Evolutionary conservation across 2,888 invertebrate species (phyloP).

Genomic region (Hermodice carunculata): DNA sequence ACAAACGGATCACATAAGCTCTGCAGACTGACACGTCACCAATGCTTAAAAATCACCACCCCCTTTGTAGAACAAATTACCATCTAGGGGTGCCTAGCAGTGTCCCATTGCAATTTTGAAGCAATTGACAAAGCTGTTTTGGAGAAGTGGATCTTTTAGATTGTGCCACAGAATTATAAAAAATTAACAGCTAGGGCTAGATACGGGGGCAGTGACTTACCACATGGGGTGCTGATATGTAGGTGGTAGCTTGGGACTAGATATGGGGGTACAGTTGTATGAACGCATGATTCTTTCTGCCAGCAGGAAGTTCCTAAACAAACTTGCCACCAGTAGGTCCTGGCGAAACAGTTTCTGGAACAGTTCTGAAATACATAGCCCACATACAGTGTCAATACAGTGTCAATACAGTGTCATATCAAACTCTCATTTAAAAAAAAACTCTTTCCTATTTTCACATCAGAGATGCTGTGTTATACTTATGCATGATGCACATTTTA

Average conservation of each 20-base stretch:
- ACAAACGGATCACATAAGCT: too few relatives aligned
- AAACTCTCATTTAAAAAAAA: not conserved
- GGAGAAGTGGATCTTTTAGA: too few relatives aligned
- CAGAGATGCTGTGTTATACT: too few relatives aligned
- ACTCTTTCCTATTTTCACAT: not conserved
- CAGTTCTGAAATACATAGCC: constrained; percentile 76
- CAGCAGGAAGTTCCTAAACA: constrained; percentile 96
- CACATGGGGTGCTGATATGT: constrained; percentile 80
- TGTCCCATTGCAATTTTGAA: too few relatives aligned
- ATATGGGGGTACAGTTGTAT: constrained; percentile 97
- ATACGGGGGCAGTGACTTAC: constrained; percentile 70
- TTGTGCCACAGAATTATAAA: too few relatives aligned
- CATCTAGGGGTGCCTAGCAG: too few relatives aligned
- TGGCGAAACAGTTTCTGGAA: constrained; percentile 98
- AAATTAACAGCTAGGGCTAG: too few relatives aligned
- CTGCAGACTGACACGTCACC: too few relatives aligned
- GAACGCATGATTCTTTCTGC: constrained; percentile 96
- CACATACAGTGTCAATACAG: constrained; percentile 7
- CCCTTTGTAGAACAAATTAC: too few relatives aligned
- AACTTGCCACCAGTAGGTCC: constrained; percentile 96
- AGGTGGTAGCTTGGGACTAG: constrained; percentile 89
- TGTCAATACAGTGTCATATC: not conserved
- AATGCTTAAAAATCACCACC: too few relatives aligned
- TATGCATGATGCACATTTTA: too few relatives aligned
- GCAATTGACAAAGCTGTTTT: too few relatives aligned